These are phyloP conservation scores for Patiria pectinifera DNA, from an alignment of 53 echinoderm and acorn worm genomes.

Conservation along the genomic window DNA sequence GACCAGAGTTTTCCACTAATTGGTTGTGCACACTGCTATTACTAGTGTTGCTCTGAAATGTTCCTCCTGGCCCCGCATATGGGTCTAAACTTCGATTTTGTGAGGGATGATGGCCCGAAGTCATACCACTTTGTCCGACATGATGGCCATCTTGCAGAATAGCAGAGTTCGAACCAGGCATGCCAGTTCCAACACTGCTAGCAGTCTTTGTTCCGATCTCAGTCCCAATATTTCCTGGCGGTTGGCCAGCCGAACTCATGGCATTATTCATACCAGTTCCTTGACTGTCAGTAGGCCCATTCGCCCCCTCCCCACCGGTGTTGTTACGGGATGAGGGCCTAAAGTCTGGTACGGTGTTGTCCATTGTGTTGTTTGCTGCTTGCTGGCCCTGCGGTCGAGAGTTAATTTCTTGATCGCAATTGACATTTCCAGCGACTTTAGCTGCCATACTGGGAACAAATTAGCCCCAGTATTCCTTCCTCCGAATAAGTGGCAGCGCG, in stretches of 20 bases:
- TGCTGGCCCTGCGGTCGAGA: conserved; percentile 85
- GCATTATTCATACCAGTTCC: conserved; percentile 86
- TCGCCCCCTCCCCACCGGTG: conserved; percentile 77
- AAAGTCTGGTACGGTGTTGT: conserved; percentile 75
- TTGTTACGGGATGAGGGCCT: conserved; percentile 76
- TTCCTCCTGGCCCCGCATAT: conserved; percentile 64
- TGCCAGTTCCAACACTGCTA: conserved; percentile 47
- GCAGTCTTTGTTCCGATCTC: conserved; percentile 74
- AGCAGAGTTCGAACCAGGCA: conserved; percentile 63
- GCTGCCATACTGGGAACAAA: conserved; percentile 90
- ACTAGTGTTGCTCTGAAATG: conserved; percentile 44
- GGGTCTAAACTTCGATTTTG: conserved; percentile 65
- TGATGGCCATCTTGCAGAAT: conserved; percentile 66
- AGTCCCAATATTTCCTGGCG: conserved; percentile 76
- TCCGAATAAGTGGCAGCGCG: conserved; percentile 78
- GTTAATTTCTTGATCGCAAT: conserved; percentile 93
- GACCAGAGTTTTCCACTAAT: conserved; percentile 67
- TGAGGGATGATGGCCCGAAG: conserved; percentile 55
- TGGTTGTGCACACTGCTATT: conserved; percentile 68
- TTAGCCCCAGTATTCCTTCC: conserved; percentile 77
- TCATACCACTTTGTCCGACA: conserved; percentile 66
- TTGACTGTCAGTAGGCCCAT: conserved; percentile 67
- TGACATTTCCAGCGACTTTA: conserved; percentile 98
- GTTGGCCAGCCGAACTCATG: conserved; percentile 81
- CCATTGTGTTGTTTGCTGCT: conserved; percentile 89